A percentile compares a stretch with the other conserved stretches of the same genome.
phyloP scores from a whole-genome alignment of 2,113 vertebrate species.

The Zosterops japonicus region DNA sequence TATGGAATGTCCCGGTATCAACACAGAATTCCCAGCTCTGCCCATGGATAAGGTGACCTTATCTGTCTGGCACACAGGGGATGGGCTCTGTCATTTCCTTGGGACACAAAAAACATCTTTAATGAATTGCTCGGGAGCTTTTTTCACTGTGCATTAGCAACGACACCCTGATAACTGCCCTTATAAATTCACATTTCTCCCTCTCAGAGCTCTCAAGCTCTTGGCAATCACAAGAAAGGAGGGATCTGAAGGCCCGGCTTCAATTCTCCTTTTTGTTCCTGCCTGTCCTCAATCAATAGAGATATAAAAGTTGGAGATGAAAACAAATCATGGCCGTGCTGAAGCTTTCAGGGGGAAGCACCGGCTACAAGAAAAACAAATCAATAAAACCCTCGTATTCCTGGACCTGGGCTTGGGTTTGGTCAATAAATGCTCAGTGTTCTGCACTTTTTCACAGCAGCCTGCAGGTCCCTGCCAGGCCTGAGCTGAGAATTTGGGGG shows the following conservation, averaged over 20 bases:
- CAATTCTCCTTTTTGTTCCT: neutral
- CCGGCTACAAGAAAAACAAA: slow-evolving; percentile 64
- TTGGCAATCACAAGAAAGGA: slow-evolving; percentile 1
- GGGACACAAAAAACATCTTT: neutral
- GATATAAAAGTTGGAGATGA: slow-evolving; percentile 49
- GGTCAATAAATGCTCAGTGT: slow-evolving; percentile 62
- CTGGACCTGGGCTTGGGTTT: slow-evolving; percentile 34
- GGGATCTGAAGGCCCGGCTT: slow-evolving; percentile 30
- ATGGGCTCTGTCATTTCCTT: neutral
- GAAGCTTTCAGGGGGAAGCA: slow-evolving; percentile 34
- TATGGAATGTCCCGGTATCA: no score
- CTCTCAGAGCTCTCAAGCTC: slow-evolving; percentile 5
- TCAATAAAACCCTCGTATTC: slow-evolving; percentile 59
- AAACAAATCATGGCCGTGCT: slow-evolving; percentile 59
- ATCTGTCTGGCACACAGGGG: neutral
- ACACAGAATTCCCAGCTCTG: neutral
- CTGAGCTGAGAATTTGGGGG: neutral
- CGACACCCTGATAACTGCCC: neutral
- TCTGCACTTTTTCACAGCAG: slow-evolving; percentile 21
- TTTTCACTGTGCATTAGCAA: neutral
- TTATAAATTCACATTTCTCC: neutral
- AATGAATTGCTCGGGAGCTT: neutral
- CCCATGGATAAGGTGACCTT: neutral
- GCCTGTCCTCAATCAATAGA: slow-evolving; percentile 29
- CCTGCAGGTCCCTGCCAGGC: neutral